Evolutionary conservation across 2,113 vertebrate species (phyloP).

Genomic region (Tachuris rubrigastra): DNA sequence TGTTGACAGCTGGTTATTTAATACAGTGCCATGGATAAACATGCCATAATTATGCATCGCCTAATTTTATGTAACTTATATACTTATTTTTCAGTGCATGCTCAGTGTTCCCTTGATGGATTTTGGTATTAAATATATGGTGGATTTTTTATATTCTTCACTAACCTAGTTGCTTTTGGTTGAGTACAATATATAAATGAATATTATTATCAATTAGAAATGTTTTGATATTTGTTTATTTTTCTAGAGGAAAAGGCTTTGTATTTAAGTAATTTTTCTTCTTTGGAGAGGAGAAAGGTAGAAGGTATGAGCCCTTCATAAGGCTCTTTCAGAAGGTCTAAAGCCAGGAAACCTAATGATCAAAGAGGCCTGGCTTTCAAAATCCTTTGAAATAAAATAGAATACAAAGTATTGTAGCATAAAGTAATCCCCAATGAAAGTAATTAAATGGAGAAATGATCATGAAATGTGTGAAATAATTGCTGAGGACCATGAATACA

Average conservation of each 20-base stretch:
- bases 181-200: background rate
- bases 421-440: background rate
- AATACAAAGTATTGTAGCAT: background rate
- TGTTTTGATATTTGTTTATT: background rate
- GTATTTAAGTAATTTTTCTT: background rate
- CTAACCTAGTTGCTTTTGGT: background rate
- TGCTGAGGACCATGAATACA: background rate
- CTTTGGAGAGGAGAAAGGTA: background rate
- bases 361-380: background rate
- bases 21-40: background rate
- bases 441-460: background rate
- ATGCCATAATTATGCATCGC: background rate
- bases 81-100: background rate
- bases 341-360: background rate
- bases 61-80: background rate
- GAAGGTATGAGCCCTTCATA: background rate
- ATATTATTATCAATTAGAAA: background rate
- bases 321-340: background rate
- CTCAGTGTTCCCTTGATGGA: background rate
- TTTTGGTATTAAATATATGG: background rate
- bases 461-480: background rate
- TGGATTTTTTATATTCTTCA: background rate
- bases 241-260: background rate
- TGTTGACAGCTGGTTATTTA: slow-evolving; percentile 13
- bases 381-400: background rate